Evolutionary conservation across 2,113 vertebrate genomes (phyloP).

Genomic region (Ceyx cyanopectus): DNA sequence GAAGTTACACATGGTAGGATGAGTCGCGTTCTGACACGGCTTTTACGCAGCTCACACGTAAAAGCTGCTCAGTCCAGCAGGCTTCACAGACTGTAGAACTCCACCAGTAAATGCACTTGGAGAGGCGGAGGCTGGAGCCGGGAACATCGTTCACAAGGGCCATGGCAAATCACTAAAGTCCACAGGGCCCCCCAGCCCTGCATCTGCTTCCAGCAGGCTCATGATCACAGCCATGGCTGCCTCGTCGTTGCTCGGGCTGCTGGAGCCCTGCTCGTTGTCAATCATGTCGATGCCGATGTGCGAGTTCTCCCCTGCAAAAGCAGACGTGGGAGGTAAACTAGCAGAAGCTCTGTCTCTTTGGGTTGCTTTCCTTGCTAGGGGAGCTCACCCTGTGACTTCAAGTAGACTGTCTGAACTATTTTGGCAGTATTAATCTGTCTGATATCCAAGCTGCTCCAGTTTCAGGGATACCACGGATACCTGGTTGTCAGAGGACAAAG

Average conservation of each 20-base stretch:
- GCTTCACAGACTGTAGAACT: constrained; percentile 76
- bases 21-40: constrained; percentile 78
- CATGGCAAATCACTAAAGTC: constrained; percentile 99
- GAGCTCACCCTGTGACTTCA: fast-evolving
- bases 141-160: constrained; percentile 87
- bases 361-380: background rate
- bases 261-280: constrained; percentile 93
- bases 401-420: background rate
- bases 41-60: constrained; percentile 78
- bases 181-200: constrained; percentile 95
- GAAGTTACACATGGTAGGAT: constrained; percentile 81
- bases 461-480: fast-evolving
- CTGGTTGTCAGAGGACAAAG: background rate
- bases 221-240: constrained; percentile 99
- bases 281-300: constrained; percentile 96
- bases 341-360: background rate
- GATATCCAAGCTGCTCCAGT: background rate
- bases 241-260: constrained; percentile 97
- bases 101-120: constrained; percentile 82
- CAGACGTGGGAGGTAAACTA: background rate
- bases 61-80: constrained; percentile 77
- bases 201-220: constrained; percentile 98
- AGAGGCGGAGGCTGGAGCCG: constrained; percentile 51
- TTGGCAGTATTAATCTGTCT: background rate
- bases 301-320: constrained; percentile 89